Conservation (phyloP, 30 jellyfish, hydroid and myxozoan species). For the Sanderia malayensis region DNA sequence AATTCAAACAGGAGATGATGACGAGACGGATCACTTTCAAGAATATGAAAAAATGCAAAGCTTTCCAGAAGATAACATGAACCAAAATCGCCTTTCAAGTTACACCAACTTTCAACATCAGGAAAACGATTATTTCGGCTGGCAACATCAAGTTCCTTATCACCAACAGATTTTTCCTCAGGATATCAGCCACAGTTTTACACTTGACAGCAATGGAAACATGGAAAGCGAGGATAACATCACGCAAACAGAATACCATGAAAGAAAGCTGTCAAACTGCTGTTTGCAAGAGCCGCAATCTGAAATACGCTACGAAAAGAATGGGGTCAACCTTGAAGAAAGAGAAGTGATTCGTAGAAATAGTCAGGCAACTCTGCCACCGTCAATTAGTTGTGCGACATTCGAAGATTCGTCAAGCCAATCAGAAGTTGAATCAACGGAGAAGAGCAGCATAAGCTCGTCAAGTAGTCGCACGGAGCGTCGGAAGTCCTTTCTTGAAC, state of each 20-base stretch:
- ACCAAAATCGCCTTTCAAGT: neutral
- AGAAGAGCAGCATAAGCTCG: conserved; percentile 5
- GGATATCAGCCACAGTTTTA: neutral
- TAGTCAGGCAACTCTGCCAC: neutral
- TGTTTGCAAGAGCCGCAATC: neutral
- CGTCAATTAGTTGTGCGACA: neutral
- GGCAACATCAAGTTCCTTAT: neutral
- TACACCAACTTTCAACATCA: neutral
- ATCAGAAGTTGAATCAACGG: conserved; percentile 46
- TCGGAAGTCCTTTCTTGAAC: conserved; percentile 47
- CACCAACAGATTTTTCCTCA: neutral
- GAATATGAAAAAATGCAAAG: neutral
- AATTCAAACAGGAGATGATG: neutral
- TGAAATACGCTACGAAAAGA: neutral
- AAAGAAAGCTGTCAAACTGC: neutral
- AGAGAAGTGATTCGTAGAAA: neutral
- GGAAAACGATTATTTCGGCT: neutral
- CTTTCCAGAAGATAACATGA: neutral
- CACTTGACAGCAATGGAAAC: neutral
- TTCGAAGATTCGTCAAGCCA: conserved; percentile 28
- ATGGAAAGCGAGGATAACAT: neutral
- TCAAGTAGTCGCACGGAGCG: conserved; percentile 40
- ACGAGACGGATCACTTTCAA: neutral
- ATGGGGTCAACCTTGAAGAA: neutral
- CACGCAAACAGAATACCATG: neutral